Conservation (phyloP, 2,888 invertebrate genomes). For the Scaptomyza tumidula region DNA sequence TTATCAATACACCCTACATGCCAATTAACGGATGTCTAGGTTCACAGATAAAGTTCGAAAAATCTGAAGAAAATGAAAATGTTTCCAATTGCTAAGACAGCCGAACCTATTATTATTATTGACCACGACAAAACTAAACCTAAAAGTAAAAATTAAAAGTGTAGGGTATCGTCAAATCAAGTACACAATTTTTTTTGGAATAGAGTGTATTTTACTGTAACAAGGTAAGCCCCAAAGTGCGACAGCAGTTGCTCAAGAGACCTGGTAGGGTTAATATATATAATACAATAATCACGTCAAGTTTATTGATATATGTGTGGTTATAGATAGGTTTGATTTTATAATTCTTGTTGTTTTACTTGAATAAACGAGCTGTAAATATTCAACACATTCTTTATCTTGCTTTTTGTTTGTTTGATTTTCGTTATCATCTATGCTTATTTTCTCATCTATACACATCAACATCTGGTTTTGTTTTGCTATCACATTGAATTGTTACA, state of each 20-base stretch:
- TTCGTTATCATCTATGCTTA: constrained; percentile 69
- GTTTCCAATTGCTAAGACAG: too few relatives aligned
- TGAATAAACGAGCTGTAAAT: constrained; percentile 81
- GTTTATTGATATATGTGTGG: constrained; percentile 71
- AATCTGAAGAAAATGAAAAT: too few relatives aligned
- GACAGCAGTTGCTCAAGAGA: constrained; percentile 27
- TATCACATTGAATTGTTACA: constrained; percentile 84
- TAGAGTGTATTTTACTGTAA: background rate
- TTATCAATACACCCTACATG: constrained; percentile 4
- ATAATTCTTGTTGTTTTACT: constrained; percentile 50
- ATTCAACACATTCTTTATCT: constrained; percentile 74
- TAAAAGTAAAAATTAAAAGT: too few relatives aligned
- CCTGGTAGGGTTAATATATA: constrained; percentile 13
- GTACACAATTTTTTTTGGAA: background rate
- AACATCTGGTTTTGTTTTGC: constrained; percentile 82
- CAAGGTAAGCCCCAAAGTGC: background rate
- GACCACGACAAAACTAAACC: too few relatives aligned
- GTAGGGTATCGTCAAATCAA: background rate
- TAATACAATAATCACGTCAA: constrained; percentile 75
- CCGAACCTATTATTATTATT: too few relatives aligned
- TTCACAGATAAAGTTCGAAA: background rate
- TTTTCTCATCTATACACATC: constrained; percentile 72
- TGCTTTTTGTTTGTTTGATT: constrained; percentile 51
- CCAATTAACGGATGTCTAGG: too few relatives aligned
- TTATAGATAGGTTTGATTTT: constrained; percentile 77